These are phyloP conservation scores for Microchirus variegatus DNA, from an alignment of 2,797 vertebrate genomes.

Conservation along the genomic window DNA sequence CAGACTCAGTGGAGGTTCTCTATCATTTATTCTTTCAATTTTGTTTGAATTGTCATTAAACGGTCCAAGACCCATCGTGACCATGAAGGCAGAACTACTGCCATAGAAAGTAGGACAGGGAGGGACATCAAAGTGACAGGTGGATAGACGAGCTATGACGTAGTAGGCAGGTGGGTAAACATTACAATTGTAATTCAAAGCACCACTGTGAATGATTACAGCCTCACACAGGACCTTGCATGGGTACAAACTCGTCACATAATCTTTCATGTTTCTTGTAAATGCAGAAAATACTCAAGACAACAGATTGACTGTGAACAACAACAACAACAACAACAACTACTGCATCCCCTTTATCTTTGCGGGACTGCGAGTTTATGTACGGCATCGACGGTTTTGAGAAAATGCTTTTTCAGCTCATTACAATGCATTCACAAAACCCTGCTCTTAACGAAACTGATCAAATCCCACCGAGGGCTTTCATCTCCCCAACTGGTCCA, in stretches of 20 bases:
- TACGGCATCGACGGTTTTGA: slow-evolving; percentile 65
- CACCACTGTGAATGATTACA: not conserved
- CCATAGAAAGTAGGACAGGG: no score
- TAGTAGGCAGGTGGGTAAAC: not conserved
- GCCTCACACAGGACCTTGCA: slow-evolving; percentile 1
- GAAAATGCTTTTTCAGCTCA: slow-evolving; percentile 72
- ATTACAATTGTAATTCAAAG: not conserved
- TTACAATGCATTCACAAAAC: slow-evolving; percentile 65
- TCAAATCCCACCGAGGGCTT: slow-evolving; percentile 71
- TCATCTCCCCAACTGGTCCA: slow-evolving; percentile 70
- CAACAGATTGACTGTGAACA: slow-evolving; percentile 31
- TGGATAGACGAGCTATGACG: not conserved
- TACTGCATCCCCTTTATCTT: slow-evolving; percentile 28
- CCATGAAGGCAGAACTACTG: no score
- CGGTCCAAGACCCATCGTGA: no score
- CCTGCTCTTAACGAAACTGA: slow-evolving; percentile 58
- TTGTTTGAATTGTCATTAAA: no score
- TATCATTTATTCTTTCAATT: no score
- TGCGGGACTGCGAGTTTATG: slow-evolving; percentile 47
- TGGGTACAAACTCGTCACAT: slow-evolving; percentile 2
- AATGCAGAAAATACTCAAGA: slow-evolving; percentile 34
- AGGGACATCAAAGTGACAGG: no score
- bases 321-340: slow-evolving; percentile 60
- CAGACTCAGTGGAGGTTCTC: no score
- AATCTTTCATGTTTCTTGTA: slow-evolving; percentile 25